Evolutionary conservation across 2,113 vertebrate species (phyloP), one percentile per base, ranked within the genome.

Genomic region (Hippocampus zosterae): DNA sequence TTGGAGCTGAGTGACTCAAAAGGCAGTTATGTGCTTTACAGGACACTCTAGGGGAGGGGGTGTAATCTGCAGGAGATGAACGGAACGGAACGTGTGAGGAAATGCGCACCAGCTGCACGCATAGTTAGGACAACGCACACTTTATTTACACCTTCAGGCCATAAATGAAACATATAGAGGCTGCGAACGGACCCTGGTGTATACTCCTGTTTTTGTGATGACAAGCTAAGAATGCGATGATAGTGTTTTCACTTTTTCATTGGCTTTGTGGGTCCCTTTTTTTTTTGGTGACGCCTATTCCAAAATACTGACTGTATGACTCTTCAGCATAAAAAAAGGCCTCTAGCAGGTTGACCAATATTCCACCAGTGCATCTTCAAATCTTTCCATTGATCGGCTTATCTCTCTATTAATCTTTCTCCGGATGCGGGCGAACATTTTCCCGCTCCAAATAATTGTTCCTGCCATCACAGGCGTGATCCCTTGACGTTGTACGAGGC

Each of bases 401-500:
- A 60, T 18, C 13, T 8, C 1, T 2, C 25, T 1, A 59, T 16
- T 15, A 59, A 29, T 78, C 83, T 66, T 82, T 81, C 68, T 72
- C 68, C 75, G 75, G 55, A 75, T 72, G 66, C 74, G 10, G 55
- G 12, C 15, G 25, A 25, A 57, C 57, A 59, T 60, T 60, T 29
- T 18, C 16, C 16, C 27, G 23, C 4, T 60, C 10, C 15, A 82
- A 65, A 86, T 42, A 42, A 62, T 40, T 72, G 82, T 76, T 73
- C 81, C 80, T 78, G 63, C 78, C 73, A 79, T 87, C 81, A 67
- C 78, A 52, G 42, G 68, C 76, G 81, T 81, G 75, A 83, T 85
- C 78, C 81, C 79, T 73, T 73, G 62, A 76, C 84, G 85, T 85
- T 81, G 86, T 81, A 76, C 79, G 77, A 85, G 87, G 81, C 84